Evolutionary conservation across 2,113 vertebrate species (phyloP).

Genomic region (Oreochromis niloticus): DNA sequence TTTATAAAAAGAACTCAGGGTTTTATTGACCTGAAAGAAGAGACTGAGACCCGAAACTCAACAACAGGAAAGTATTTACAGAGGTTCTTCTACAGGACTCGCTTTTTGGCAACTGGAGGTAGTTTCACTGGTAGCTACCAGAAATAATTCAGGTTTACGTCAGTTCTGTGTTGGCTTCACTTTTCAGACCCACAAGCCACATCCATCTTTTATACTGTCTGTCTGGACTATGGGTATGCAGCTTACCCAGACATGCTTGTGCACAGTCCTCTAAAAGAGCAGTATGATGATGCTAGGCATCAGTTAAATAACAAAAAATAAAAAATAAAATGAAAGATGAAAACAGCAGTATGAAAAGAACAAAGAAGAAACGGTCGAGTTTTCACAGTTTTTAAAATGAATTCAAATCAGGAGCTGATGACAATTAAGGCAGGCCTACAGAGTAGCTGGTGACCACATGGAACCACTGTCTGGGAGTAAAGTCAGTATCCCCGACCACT

Average conservation of each 20-base stretch:
- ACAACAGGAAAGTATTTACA: neutral
- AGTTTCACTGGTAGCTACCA: neutral
- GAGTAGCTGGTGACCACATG: rapidly evolving
- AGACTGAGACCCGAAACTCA: neutral
- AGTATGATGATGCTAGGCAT: neutral
- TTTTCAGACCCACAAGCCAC: neutral
- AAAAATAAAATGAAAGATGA: neutral
- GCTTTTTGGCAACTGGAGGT: rapidly evolving
- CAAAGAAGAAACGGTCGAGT: neutral
- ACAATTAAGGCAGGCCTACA: neutral
- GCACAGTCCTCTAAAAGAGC: neutral
- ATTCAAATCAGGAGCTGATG: neutral
- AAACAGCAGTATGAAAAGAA: neutral
- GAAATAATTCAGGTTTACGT: neutral
- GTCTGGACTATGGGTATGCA: rapidly evolving
- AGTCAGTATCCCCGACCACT: rapidly evolving
- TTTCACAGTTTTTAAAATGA: rapidly evolving
- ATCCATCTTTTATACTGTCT: neutral
- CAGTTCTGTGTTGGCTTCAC: neutral
- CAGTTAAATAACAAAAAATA: neutral
- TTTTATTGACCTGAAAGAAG: neutral
- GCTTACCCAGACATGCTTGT: neutral
- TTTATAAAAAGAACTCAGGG: rapidly evolving
- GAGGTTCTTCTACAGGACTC: neutral
- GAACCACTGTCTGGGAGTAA: neutral